Evolutionary conservation across 2,888 invertebrate genomes (phyloP).

Genomic region (Papilio gigon): DNA sequence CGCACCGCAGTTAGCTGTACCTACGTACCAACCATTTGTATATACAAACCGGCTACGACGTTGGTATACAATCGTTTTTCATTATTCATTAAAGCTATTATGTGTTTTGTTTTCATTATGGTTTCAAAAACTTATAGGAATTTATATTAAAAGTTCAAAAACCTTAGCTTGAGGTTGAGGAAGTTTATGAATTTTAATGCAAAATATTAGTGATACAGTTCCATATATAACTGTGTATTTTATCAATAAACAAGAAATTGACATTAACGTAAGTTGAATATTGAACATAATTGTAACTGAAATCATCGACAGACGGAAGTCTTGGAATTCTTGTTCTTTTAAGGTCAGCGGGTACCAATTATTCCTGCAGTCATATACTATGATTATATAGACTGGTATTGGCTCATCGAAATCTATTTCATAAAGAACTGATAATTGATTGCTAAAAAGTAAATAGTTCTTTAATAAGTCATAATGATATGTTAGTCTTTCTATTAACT

Average conservation of each 20-base stretch:
- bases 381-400: background rate
- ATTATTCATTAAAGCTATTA: slow-evolving; percentile 23
- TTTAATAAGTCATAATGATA: too few relatives aligned
- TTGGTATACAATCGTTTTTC: slow-evolving; percentile 26
- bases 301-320: background rate
- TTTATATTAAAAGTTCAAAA: slow-evolving; percentile 8
- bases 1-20: slow-evolving; percentile 38
- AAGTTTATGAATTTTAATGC: background rate
- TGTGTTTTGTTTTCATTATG: slow-evolving; percentile 18
- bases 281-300: background rate
- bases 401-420: background rate
- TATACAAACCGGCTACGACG: slow-evolving; percentile 32
- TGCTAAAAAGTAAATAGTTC: too few relatives aligned
- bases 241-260: background rate
- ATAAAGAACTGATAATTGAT: background rate
- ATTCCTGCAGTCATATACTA: background rate
- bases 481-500: too few relatives aligned
- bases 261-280: background rate
- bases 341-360: background rate
- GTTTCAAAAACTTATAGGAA: background rate
- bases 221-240: too few relatives aligned
- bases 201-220: too few relatives aligned
- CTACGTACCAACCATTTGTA: slow-evolving; percentile 19
- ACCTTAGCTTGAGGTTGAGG: background rate
- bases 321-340: background rate